Percentiles rank a stretch among this genome's conserved stretches.
These are phyloP conservation scores for Pararge aegeria DNA, from an alignment of 1,140 invertebrate species.

Conservation along the genomic window DNA sequence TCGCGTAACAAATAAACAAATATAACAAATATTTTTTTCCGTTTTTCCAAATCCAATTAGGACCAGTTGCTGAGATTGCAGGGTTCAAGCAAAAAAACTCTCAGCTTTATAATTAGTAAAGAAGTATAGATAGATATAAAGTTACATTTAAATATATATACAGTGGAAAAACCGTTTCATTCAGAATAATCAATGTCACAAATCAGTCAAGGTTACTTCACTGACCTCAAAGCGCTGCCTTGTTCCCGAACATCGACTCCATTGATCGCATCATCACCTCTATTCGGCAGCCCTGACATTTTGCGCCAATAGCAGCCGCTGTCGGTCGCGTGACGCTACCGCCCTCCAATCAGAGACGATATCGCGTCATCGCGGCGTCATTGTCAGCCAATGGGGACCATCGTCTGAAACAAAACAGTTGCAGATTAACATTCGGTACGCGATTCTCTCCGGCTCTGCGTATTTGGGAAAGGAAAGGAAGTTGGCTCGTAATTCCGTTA, in stretches of 20 bases:
- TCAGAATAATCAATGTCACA: background rate
- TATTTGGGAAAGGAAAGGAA: slow-evolving; percentile 45
- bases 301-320: slow-evolving; percentile 45
- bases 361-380: slow-evolving; percentile 44
- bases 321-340: slow-evolving; percentile 25
- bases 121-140: too few relatives aligned
- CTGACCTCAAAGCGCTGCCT: slow-evolving; percentile 72
- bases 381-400: slow-evolving; percentile 45
- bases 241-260: slow-evolving; percentile 73
- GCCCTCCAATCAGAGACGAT: slow-evolving; percentile 42
- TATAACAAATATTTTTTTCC: too few relatives aligned
- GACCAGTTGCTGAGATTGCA: too few relatives aligned
- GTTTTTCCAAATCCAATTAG: too few relatives aligned
- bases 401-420: slow-evolving; percentile 38
- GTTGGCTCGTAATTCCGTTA: slow-evolving; percentile 42
- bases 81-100: too few relatives aligned
- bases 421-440: slow-evolving; percentile 48
- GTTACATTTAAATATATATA: too few relatives aligned
- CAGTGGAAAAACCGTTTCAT: too few relatives aligned
- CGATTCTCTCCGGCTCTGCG: slow-evolving; percentile 29
- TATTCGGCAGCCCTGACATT: slow-evolving; percentile 73
- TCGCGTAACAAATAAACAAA: too few relatives aligned
- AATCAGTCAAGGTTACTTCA: slow-evolving; percentile 12
- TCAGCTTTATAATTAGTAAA: too few relatives aligned
- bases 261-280: slow-evolving; percentile 62